Base-by-base conservation (phyloP, 2,888 invertebrate species). In the Brenthis ino region DNA sequence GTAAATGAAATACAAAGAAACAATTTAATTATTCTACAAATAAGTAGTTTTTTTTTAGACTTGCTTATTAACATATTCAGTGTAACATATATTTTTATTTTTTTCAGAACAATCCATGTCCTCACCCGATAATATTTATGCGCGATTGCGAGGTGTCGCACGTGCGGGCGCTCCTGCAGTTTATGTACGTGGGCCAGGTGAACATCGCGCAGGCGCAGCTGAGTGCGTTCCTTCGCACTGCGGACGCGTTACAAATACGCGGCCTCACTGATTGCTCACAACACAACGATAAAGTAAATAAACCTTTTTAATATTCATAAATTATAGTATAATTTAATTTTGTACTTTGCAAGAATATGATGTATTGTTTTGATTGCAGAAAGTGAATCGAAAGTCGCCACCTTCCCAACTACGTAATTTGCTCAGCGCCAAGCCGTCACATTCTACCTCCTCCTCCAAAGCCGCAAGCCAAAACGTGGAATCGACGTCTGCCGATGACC, bases 161-260 rank as follows among this genome's bases (percentile, higher is more conserved):
- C 85, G 94, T 97, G 77, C 95, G 95, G 76, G 95, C 96, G 67
- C 93, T 97, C 72, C 94, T 97, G 83, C 96, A 96, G 88, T 97
- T 96, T 84, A 96, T 97, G 96, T 97, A 97, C 86, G 96, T 96
- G 76, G 97, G 97, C 65, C 96, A 96, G 91, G 97, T 97, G 76
- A 96, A 96, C 87, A 96, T 96, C 72, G 96, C 96, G 77, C 96
- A 96, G 91, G 95, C 95, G 72, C 96, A 96, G 81, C 93, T 96
- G 74, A 95, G 95, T 75, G 94, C 95, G 51, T 96, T 96, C 87
- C 91, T 96, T 77, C 95, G 95, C 79, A 96, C 96, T 48, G 96
- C 96, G 58, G 96, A 96, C 86, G 96, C 96, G 73, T 91, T 96
- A 73, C 96, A 96, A 91, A 96, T 96, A 77, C 94, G 96, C 80